These are phyloP conservation scores for Beris chalybata DNA, from an alignment of 2,888 invertebrate species.

Conservation along the genomic window DNA sequence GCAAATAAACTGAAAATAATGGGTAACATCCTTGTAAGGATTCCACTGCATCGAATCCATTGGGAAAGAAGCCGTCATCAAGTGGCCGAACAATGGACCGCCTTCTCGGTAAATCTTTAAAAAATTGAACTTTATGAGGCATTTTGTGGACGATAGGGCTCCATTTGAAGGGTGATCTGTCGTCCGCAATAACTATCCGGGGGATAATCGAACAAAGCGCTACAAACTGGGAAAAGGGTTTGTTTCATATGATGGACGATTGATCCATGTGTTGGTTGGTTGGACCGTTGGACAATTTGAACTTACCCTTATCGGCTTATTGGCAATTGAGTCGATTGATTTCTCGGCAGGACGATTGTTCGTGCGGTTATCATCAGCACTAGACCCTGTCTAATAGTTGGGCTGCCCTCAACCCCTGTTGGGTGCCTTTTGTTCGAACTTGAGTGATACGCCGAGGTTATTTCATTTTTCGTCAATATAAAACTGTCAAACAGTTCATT, in stretches of 20 bases:
- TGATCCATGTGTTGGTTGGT: no score
- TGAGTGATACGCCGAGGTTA: conserved; percentile 13
- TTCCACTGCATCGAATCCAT: conserved; percentile 10
- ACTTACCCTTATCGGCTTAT: conserved; percentile 15
- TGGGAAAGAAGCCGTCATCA: neutral
- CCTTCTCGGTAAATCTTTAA: conserved; percentile 16
- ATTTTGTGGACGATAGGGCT: conserved; percentile 20
- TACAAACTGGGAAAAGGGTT: conserved; percentile 25
- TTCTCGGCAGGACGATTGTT: conserved; percentile 15
- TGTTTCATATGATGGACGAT: neutral
- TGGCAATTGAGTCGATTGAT: conserved; percentile 28
- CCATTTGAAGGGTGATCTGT: conserved; percentile 14
- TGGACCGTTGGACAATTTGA: neutral
- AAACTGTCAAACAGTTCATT: conserved; percentile 19
- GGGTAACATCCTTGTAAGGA: neutral
- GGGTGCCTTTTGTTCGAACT: conserved; percentile 18
- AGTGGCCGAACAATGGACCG: conserved; percentile 17
- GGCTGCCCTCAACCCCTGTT: conserved; percentile 9
- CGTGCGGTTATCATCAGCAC: conserved; percentile 17
- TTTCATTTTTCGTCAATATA: conserved; percentile 10
- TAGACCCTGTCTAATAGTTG: conserved; percentile 24
- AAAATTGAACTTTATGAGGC: conserved; percentile 25
- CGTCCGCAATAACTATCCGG: neutral
- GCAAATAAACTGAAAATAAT: conserved; percentile 2
- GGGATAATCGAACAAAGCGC: conserved; percentile 21